A percentile compares a stretch with the other conserved stretches of the same genome.
phyloP scores from a whole-genome alignment of 2,888 invertebrate genomes.

The Trichacis sp. region DNA sequence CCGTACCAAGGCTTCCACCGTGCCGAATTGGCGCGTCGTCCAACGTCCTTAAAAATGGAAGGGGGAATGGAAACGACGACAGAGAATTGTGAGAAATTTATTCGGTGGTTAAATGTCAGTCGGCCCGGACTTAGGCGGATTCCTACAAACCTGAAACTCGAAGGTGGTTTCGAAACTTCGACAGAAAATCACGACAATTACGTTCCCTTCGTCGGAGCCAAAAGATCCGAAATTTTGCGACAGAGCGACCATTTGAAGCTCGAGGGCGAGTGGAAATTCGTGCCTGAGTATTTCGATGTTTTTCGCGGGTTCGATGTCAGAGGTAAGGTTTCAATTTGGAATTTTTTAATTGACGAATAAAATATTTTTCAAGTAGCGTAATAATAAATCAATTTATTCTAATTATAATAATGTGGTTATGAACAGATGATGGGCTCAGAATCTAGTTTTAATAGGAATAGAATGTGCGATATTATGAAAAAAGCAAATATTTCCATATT shows the following conservation, averaged over 20 bases:
- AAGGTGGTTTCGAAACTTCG: constrained; percentile 69
- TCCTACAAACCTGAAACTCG: constrained; percentile 70
- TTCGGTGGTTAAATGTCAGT: constrained; percentile 60
- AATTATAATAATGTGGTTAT: too few relatives aligned
- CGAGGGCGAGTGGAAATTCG: constrained; percentile 69
- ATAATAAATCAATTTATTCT: too few relatives aligned
- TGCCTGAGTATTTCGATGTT: constrained; percentile 68
- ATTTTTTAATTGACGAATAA: background rate
- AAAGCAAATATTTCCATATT: too few relatives aligned
- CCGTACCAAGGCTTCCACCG: constrained; percentile 68
- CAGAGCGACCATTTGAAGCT: constrained; percentile 70
- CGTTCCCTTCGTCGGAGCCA: constrained; percentile 66
- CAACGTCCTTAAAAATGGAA: constrained; percentile 70
- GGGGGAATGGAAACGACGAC: constrained; percentile 70
- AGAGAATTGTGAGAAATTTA: constrained; percentile 70
- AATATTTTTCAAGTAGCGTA: too few relatives aligned
- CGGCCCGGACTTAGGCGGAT: constrained; percentile 68
- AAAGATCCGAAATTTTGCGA: constrained; percentile 65
- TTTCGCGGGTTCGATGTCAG: constrained; percentile 55
- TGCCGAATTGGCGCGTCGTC: constrained; percentile 66
- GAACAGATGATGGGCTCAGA: too few relatives aligned
- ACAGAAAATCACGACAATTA: constrained; percentile 70
- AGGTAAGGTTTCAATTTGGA: constrained; percentile 46
- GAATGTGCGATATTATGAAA: too few relatives aligned
- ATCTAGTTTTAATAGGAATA: too few relatives aligned